Evolutionary conservation across 2,797 vertebrate genomes (phyloP), one percentile per base, ranked within the genome.

Genomic region (Synaphobranchus kaupii): DNA sequence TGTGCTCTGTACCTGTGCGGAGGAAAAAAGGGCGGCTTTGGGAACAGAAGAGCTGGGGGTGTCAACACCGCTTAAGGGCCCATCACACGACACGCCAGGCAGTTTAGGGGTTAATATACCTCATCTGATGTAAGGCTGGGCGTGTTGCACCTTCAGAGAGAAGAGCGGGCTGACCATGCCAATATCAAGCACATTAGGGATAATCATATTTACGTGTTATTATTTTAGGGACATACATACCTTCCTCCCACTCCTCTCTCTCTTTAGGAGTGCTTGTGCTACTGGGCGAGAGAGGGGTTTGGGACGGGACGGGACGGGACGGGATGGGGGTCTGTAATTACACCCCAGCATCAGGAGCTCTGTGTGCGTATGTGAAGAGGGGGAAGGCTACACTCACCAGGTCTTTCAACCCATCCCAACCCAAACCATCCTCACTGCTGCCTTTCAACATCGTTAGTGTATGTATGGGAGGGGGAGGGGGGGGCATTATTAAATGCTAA

Each of bases 11-110:
- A 88, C 66, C 63, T 88, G 88, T 50, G 83, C 85, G 83, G 86
- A 31, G 88, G 83, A 89, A 25, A 76, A 87, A 10, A 63, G 60
- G 85, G 68, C 1, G 39, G 39, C 39, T 82, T 83, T 86, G 88
- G 88, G 88, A 88, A 78, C 89, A 66, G 88, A 86, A 89, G 86
- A 88, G 88, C 90, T 85, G 84, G n/a, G 89, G 86, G 91, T 91
- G 90, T 93, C 90, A 88, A 90, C 63, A 28, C 88, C 47, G 34
- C 86, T 86, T 66, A 58, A 89, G 34, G n/a, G 89, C 73, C 76
- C 85, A 89, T 90, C 56, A 90, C 89, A 20, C 4, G 86, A 93
- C 87, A 93, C 89, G 88, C 76, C 87, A 78, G 85, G 56, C 5
- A 86, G 89, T 73, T 87, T 89, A 86, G 54, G 85, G 91, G 87